Base-by-base conservation (phyloP, 1,140 invertebrate genomes). In the Camponotus vicinus region DNA sequence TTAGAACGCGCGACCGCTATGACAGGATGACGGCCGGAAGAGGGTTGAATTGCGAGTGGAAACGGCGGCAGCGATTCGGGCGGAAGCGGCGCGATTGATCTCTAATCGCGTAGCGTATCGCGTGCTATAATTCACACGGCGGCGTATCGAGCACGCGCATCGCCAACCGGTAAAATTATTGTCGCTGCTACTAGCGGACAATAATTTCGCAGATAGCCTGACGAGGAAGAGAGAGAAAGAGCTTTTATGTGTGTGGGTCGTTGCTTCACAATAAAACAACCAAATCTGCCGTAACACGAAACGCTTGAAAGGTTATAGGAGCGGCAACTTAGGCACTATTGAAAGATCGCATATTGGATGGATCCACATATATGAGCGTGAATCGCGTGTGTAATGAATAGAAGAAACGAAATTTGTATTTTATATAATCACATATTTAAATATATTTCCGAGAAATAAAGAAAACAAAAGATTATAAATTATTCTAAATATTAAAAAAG, bases 201-300 rank as follows among this genome's bases (percentile, higher is more conserved):
- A 83, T 59, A 73, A 7, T 83, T 83, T 18, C 5, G 27, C 79
- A 45, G 42, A 45, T 61, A 64, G 18, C 42, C 42, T n/a, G 57
- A 59, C 49, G 83, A 79, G 42, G 55, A 27, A 79, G 61, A 37
- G 64, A 37, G 8, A 79, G 76, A 67, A 27, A 67, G 76, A 37
- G 34, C 90, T 92, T 92, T 91, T 92, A 92, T 27, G 27, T 27
- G 27, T 27, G 27, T 92, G 91, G 88, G 89, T 92, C 90, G 90
- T 82, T 88, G 83, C 83, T 91, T 91, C 90, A 91, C 92, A 92
- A 92, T 92, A 91, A 92, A 92, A 90, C 91, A 91, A 90, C 90
- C 86, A 77, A 88, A 91, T 91, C 73, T 83, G 77, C 40, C 66
- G 75, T 61, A 66, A 57, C 37, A 86, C 67, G 42, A 45, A 45